Evolutionary conservation across 1,140 invertebrate species (phyloP).

Genomic region (Aphelenchoides besseyi): DNA sequence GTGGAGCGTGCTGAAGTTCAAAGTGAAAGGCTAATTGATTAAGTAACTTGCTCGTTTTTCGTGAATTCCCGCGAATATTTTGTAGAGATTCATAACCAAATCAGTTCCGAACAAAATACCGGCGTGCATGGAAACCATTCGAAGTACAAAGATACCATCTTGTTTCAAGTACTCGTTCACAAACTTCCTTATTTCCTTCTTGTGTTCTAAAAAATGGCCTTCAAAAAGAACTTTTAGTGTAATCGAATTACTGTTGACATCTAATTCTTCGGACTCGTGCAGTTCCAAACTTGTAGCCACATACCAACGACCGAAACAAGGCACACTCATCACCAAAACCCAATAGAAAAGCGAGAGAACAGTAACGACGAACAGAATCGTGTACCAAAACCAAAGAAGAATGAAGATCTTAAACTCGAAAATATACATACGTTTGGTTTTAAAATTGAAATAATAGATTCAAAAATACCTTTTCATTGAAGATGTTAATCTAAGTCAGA

Average conservation of each 20-base stretch:
- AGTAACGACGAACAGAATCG: constrained; percentile 64
- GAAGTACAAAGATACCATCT: constrained; percentile 66
- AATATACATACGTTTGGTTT: not conserved
- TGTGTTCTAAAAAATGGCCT: constrained; percentile 27
- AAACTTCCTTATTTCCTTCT: constrained; percentile 59
- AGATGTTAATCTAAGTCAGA: constrained; percentile 67
- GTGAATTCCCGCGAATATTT: constrained; percentile 21
- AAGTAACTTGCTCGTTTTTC: not conserved
- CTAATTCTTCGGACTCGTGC: constrained; percentile 28
- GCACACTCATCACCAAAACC: constrained; percentile 47
- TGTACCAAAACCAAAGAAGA: constrained; percentile 68
- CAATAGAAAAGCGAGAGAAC: constrained; percentile 61
- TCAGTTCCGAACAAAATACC: constrained; percentile 41
- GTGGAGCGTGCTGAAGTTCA: not conserved
- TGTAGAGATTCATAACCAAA: constrained; percentile 30
- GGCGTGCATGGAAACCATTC: constrained; percentile 64
- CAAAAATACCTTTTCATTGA: constrained; percentile 66
- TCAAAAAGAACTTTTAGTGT: constrained; percentile 10
- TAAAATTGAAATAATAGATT: constrained; percentile 27
- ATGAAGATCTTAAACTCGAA: constrained; percentile 67
- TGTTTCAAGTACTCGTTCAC: constrained; percentile 65
- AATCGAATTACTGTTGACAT: constrained; percentile 13
- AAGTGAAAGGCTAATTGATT: not conserved
- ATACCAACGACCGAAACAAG: constrained; percentile 54
- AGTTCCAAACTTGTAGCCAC: constrained; percentile 42